Base-by-base conservation (phyloP, 1,140 invertebrate species). In the Trissolcus basalis region DNA sequence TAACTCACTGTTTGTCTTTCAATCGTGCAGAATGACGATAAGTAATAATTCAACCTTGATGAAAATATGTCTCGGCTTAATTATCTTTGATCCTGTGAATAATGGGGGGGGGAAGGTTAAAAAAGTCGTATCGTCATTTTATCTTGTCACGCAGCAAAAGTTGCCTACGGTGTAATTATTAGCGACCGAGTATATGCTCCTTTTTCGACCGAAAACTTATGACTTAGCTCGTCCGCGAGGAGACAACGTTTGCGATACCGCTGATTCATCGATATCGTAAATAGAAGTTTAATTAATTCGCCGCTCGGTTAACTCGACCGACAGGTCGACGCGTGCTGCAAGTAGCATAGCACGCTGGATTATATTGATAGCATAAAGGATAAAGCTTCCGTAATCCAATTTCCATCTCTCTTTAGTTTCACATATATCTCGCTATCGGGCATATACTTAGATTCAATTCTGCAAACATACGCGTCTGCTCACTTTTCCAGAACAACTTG, bases 261-360 rank as follows among this genome's bases (percentile, higher is more conserved):
- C 85, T 86, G 84, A 88, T 86, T 87, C 84, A 85, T 85, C 85
- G 82, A 82, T 85, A 85, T 83, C 69, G 77, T 73, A 65, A 77
- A 76, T 87, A 86, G 81, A 86, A 87, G 85, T 87, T 87, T 87
- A 87, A 87, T 87, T 87, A 86, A 86, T 86, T 86, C 83, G 74
- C 81, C 83, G 85, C 81, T 86, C 81, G 82, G 83, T 83, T 87
- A 85, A 86, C 82, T 80, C 81, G 78, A 80, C 78, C 80, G 83
- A 85, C 82, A 83, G 80, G 75, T 80, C 81, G 79, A 80, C 77
- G 69, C 76, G 79, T 77, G 78, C 83, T 83, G 77, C 79, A 78
- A 77, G 63, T 73, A 68, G 75, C 15, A 60, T 32, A 54, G 48
- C 77, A 79, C 58, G 73, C 75, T 53, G 78, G 81, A 82, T 83